Conservation (phyloP, 1,140 invertebrate species). For the Drosophila bocki region DNA sequence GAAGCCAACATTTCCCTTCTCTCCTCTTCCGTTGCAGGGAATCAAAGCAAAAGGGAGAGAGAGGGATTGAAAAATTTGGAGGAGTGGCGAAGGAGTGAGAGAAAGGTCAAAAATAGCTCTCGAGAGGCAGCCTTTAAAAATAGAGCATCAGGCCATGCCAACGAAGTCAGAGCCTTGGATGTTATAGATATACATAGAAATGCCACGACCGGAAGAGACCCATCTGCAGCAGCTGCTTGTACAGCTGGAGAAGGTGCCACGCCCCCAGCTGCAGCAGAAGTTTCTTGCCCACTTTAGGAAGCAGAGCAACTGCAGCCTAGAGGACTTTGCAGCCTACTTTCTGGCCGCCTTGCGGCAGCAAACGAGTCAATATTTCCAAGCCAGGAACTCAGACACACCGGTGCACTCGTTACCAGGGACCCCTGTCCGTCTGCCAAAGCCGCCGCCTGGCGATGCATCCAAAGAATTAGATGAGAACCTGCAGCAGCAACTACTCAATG, state of each 20-base stretch:
- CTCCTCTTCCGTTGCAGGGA: constrained; percentile 81
- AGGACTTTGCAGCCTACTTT: constrained; percentile 78
- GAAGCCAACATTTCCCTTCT: constrained; percentile 76
- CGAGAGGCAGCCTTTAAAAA: constrained; percentile 16
- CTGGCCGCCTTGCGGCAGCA: constrained; percentile 69
- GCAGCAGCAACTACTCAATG: constrained; percentile 36
- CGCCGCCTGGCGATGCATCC: constrained; percentile 2
- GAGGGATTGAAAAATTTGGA: constrained; percentile 12
- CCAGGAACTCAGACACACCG: constrained; percentile 48
- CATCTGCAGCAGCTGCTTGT: constrained; percentile 49
- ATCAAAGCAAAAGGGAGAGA: constrained; percentile 46
- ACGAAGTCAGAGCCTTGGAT: not conserved
- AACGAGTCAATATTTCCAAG: constrained; percentile 64
- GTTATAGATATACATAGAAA: constrained; percentile 15
- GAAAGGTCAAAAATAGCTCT: constrained; percentile 41
- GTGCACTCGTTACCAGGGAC: constrained; percentile 55
- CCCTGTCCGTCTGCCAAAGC: constrained; percentile 38
- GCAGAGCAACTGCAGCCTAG: constrained; percentile 49
- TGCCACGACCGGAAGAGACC: constrained; percentile 41
- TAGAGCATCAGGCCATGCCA: constrained; percentile 23
- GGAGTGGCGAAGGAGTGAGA: constrained; percentile 12
- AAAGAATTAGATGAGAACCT: constrained; percentile 38
- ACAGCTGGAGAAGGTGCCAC: constrained; percentile 46
- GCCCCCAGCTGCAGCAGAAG: constrained; percentile 34
- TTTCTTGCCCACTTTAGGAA: constrained; percentile 44